A percentile compares a stretch with the other conserved stretches of the same genome.
Evolutionary conservation across 2,113 vertebrate genomes (phyloP).

Genomic region (Heloderma charlesbogerti): DNA sequence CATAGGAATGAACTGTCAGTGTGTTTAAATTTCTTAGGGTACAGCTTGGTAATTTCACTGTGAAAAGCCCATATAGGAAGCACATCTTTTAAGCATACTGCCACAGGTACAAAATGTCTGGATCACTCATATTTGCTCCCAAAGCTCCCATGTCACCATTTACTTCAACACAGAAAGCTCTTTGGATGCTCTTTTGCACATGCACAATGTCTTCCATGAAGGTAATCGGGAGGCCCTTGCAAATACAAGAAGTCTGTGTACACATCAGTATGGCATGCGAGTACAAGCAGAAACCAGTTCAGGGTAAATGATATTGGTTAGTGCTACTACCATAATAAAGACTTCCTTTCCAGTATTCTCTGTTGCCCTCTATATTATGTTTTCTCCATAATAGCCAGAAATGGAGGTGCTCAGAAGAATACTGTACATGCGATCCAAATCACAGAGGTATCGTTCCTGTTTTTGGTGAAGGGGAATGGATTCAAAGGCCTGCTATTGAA

Average conservation of each 20-base stretch:
- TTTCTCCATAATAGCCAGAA: neutral
- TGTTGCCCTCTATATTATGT: neutral
- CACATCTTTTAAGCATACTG: neutral
- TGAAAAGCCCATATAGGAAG: neutral
- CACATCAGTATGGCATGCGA: too few species aligned
- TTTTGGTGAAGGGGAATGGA: neutral
- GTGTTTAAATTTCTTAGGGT: neutral
- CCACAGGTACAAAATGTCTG: neutral
- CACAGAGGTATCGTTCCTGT: neutral
- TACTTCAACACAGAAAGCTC: neutral
- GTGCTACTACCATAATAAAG: neutral
- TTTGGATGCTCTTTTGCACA: neutral
- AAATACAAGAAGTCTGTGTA: neutral
- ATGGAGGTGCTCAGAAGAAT: neutral
- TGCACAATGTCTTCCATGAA: neutral
- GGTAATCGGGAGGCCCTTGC: neutral
- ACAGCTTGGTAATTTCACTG: neutral
- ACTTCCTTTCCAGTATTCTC: neutral
- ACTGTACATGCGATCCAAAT: neutral
- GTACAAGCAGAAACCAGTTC: too few species aligned
- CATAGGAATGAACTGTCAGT: neutral
- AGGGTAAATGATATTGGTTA: neutral
- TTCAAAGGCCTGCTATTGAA: neutral
- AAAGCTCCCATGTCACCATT: neutral
- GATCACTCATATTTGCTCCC: neutral